Conservation (phyloP, 2,888 invertebrate species). For the Thereva unica region DNA sequence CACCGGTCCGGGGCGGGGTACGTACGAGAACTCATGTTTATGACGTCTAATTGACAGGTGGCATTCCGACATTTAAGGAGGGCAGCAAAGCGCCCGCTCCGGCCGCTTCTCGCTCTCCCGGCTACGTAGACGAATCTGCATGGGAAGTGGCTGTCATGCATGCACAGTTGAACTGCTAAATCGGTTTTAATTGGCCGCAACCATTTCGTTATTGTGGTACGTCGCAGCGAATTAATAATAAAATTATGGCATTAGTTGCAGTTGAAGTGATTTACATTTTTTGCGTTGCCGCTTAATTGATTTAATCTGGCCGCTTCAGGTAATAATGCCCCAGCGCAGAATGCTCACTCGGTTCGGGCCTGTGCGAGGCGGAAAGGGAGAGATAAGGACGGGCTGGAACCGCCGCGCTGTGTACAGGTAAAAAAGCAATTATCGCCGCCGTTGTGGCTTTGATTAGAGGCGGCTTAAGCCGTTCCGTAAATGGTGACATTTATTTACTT, state of each 20-base stretch:
- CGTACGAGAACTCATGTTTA: slow-evolving; percentile 23
- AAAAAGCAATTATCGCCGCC: too few species aligned
- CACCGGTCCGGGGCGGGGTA: background rate
- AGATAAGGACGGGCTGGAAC: too few species aligned
- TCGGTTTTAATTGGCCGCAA: slow-evolving; percentile 29
- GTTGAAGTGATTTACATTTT: slow-evolving; percentile 32
- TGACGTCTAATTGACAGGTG: slow-evolving; percentile 34
- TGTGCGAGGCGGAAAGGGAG: too few species aligned
- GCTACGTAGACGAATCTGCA: slow-evolving; percentile 19
- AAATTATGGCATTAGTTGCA: slow-evolving; percentile 33
- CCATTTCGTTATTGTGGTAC: slow-evolving; percentile 12
- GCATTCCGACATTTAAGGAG: slow-evolving; percentile 18
- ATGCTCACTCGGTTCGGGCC: too few species aligned
- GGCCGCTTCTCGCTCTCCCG: background rate
- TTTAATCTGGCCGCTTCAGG: slow-evolving; percentile 1
- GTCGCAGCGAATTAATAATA: slow-evolving; percentile 24
- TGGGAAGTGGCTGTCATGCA: slow-evolving; percentile 32
- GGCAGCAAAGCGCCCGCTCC: slow-evolving; percentile 15
- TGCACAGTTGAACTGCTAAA: slow-evolving; percentile 31
- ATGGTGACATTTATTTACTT: too few species aligned
- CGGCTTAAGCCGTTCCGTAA: too few species aligned
- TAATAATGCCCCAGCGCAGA: too few species aligned
- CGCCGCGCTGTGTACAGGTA: too few species aligned
- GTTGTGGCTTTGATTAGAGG: too few species aligned
- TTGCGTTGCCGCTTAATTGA: slow-evolving; percentile 19